A percentile compares a stretch with the other conserved stretches of the same genome.
These are phyloP conservation scores for Tinea pellionella DNA, from an alignment of 2,888 invertebrate genomes.

Conservation along the genomic window DNA sequence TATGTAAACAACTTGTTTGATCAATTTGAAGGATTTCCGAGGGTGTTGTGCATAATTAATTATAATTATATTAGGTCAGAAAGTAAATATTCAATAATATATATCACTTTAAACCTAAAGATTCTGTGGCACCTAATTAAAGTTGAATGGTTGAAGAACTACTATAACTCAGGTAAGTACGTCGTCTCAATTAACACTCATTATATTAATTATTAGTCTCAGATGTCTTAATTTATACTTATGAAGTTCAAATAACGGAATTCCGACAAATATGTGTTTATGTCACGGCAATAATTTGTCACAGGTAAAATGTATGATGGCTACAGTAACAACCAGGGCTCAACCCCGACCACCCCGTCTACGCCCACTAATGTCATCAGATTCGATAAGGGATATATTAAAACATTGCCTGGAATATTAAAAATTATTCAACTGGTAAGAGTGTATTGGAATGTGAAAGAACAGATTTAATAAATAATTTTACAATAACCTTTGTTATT, in stretches of 20 bases:
- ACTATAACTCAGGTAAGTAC: background rate
- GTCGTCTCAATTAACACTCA: background rate
- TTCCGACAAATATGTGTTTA: too few relatives aligned
- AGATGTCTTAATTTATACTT: background rate
- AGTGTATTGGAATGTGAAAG: too few relatives aligned
- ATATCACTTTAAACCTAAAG: background rate
- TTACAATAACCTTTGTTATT: background rate
- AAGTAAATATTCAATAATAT: background rate
- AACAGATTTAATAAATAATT: too few relatives aligned
- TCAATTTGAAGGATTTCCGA: too few relatives aligned
- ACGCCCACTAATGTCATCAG: constrained; percentile 74
- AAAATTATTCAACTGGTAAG: constrained; percentile 80
- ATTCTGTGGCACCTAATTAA: background rate
- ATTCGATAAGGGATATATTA: constrained; percentile 78
- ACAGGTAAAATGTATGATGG: constrained; percentile 39
- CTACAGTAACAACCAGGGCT: constrained; percentile 27
- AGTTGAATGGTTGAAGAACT: background rate
- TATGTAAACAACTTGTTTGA: too few relatives aligned
- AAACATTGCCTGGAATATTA: constrained; percentile 78
- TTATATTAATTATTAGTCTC: background rate
- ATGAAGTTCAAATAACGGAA: too few relatives aligned
- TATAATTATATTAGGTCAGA: background rate
- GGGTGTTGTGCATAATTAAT: background rate
- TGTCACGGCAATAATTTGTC: background rate
- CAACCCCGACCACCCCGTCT: constrained; percentile 22